phyloP scores from a whole-genome alignment of 2,113 vertebrate species.

The Oxygymnocypris stewartii region DNA sequence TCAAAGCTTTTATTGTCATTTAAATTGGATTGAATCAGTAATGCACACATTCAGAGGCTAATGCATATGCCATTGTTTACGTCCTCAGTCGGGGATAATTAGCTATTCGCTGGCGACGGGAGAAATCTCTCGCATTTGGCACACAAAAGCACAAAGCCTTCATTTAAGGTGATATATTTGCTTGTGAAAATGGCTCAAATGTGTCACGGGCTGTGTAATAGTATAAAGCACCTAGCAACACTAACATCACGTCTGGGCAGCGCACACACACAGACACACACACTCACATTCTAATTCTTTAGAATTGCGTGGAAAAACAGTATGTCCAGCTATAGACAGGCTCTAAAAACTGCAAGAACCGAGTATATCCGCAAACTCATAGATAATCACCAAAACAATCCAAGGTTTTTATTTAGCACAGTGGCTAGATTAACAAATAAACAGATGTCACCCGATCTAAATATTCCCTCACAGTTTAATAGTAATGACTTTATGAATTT shows the following conservation, averaged over 20 bases:
- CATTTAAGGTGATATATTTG: constrained; percentile 70
- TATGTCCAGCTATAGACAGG: too few relatives aligned
- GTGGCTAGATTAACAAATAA: too few relatives aligned
- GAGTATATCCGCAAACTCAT: too few relatives aligned
- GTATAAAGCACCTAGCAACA: constrained; percentile 60
- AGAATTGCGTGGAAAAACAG: too few relatives aligned
- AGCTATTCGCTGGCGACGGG: constrained; percentile 60
- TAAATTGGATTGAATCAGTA: not conserved
- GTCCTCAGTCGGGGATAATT: constrained; percentile 64
- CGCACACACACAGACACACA: not conserved
- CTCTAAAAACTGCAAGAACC: too few relatives aligned
- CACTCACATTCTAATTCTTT: not conserved
- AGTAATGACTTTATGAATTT: too few relatives aligned
- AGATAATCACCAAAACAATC: too few relatives aligned
- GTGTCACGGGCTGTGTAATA: constrained; percentile 57
- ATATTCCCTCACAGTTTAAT: too few relatives aligned
- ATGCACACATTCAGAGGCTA: constrained; percentile 60
- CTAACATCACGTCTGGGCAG: constrained; percentile 50
- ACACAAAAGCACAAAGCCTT: constrained; percentile 66
- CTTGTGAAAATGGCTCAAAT: constrained; percentile 60
- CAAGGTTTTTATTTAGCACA: too few relatives aligned
- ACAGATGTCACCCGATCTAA: too few relatives aligned
- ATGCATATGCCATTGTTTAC: constrained; percentile 66
- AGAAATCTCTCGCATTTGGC: constrained; percentile 58
- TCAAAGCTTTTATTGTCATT: not conserved